Percentiles rank a stretch among this genome's conserved stretches.
Evolutionary conservation across 2,888 invertebrate genomes (phyloP).

Genomic region (Notodonta ziczac): DNA sequence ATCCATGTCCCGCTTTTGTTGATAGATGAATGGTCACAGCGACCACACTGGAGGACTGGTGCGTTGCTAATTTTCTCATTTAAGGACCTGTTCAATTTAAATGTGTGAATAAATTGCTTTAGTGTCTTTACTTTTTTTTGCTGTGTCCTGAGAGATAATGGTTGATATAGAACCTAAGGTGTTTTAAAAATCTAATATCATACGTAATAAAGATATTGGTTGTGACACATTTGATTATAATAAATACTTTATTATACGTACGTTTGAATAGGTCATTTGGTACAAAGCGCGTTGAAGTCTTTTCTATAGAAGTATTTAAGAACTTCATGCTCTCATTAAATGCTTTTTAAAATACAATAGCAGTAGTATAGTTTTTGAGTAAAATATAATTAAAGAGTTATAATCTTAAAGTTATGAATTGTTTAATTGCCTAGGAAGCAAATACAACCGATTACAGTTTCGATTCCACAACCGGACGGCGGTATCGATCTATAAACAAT

Average conservation of each 20-base stretch:
- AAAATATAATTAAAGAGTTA: no score
- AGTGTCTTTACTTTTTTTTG: background rate
- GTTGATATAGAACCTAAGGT: no score
- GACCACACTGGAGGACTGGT: slow-evolving; percentile 74
- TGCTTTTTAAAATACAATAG: background rate
- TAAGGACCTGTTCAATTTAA: slow-evolving; percentile 26
- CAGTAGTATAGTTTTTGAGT: no score
- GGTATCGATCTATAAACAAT: slow-evolving; percentile 32
- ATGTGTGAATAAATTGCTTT: background rate
- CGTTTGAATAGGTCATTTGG: background rate
- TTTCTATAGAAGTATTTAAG: slow-evolving; percentile 18
- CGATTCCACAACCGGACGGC: slow-evolving; percentile 20
- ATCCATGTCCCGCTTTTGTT: slow-evolving; percentile 53
- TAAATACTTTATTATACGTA: no score
- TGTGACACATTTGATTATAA: no score
- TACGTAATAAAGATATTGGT: no score
- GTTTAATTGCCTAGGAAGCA: slow-evolving; percentile 2
- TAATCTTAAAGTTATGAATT: no score
- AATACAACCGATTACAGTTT: slow-evolving; percentile 15
- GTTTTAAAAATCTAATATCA: no score
- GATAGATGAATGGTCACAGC: slow-evolving; percentile 59
- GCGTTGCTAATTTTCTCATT: slow-evolving; percentile 80
- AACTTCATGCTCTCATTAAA: background rate
- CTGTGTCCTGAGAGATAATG: background rate
- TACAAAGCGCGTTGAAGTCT: slow-evolving; percentile 43